Base-by-base conservation (phyloP, 92 coral and sea anemone genomes). In the Actinostola sp. region DNA sequence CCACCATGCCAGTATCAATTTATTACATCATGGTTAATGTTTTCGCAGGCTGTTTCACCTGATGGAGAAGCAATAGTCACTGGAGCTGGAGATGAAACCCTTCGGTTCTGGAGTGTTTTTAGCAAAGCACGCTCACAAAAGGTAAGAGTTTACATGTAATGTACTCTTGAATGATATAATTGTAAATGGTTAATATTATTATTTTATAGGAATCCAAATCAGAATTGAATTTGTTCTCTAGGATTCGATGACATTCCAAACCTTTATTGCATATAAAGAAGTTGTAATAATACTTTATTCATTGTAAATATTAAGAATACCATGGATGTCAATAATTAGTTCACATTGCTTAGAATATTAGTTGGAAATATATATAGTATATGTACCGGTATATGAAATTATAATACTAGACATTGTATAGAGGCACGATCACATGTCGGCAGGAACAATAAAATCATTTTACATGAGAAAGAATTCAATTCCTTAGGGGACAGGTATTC, bases 21-120 rank as follows among this genome's bases (percentile, higher is more conserved):
- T n/a, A n/a, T n/a, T n/a, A n/a, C n/a, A n/a, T n/a, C n/a, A n/a
- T n/a, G n/a, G n/a, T n/a, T n/a, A n/a, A n/a, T n/a, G n/a, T n/a
- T n/a, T n/a, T n/a, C 28, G n/a, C 67, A 95, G 99, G 99, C 99
- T 10, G 99, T 95, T 7, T 95, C 99, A 2, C 99, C 99, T 5
- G 99, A 95, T 71, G 99, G 99, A 17, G 99, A 95, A 62, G 99
- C 99, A 9, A 95, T 95, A 28, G 99, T 95, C 17, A 95, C 99
- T 67, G 99, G 99, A 13, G 99, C 99, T 17, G 99, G 99, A 6
- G 99, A 95, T 70, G 99, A 95, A 73, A 95, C 99, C 21, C 88
- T 95, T 21, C 70, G 99, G 44, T 95, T 95, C 67, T 95, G 99
- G 99, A 95, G 84, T 82, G 99, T 95, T 17, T 95, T 95, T 75